phyloP scores from a whole-genome alignment of 2,113 vertebrate genomes.

The Albula goreensis region DNA sequence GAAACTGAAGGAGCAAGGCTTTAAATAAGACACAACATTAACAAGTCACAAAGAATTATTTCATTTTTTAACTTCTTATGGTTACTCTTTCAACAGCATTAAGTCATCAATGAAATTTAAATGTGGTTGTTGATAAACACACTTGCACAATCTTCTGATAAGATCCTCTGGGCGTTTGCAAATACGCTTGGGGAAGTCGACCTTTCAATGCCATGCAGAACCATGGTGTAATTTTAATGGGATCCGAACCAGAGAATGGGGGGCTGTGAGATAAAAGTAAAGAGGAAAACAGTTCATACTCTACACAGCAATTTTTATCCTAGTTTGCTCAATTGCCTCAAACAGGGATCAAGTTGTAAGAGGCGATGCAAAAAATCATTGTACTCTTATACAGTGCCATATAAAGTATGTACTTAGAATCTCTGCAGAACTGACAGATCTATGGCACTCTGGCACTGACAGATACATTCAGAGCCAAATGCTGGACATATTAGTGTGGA shows the following conservation, averaged over 20 bases:
- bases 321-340: background rate
- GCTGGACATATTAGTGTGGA: background rate
- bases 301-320: no score
- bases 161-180: slow-evolving; percentile 71
- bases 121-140: background rate
- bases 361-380: no score
- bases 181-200: slow-evolving; percentile 71
- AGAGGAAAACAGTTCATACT: background rate
- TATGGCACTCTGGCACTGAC: no score
- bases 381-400: no score
- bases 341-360: no score
- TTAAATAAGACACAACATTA: no score
- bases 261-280: slow-evolving; percentile 52
- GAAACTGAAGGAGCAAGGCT: background rate
- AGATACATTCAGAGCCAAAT: background rate
- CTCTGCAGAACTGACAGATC: no score
- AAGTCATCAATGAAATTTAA: background rate
- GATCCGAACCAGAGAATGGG: slow-evolving; percentile 70
- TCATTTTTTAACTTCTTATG: background rate
- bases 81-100: background rate
- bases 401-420: no score
- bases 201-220: slow-evolving; percentile 74
- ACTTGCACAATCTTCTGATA: slow-evolving; percentile 74
- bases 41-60: background rate
- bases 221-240: slow-evolving; percentile 76